A percentile compares a stretch with the other conserved stretches of the same genome.
Evolutionary conservation across 1,140 invertebrate genomes (phyloP).

Genomic region (Zaprionus lachaisei): DNA sequence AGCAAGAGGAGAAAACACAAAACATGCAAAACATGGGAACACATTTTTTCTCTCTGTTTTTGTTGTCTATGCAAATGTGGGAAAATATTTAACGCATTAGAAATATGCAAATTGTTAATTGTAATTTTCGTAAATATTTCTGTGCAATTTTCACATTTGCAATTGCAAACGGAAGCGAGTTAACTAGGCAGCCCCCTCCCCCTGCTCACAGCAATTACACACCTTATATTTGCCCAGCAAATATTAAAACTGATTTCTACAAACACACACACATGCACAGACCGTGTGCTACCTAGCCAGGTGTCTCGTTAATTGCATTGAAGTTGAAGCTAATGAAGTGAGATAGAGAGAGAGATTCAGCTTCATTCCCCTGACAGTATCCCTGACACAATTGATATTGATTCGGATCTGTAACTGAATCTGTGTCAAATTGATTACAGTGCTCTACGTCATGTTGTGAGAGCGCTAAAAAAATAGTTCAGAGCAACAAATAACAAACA

Average conservation of each 20-base stretch:
- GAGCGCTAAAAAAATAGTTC: slow-evolving; percentile 21
- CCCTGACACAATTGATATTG: slow-evolving; percentile 59
- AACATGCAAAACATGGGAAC: slow-evolving; percentile 57
- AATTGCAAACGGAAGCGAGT: slow-evolving; percentile 38
- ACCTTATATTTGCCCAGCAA: slow-evolving; percentile 27
- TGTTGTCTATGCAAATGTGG: slow-evolving; percentile 62
- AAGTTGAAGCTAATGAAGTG: neutral
- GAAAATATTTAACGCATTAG: slow-evolving; percentile 57
- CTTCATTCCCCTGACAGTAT: slow-evolving; percentile 34
- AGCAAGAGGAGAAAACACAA: slow-evolving; percentile 25
- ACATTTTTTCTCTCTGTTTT: slow-evolving; percentile 35
- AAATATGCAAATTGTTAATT: slow-evolving; percentile 36
- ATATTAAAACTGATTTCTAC: slow-evolving; percentile 49
- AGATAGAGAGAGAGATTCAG: neutral
- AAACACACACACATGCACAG: neutral
- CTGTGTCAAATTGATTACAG: slow-evolving; percentile 77
- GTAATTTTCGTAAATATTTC: slow-evolving; percentile 27
- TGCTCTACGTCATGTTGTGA: slow-evolving; percentile 38
- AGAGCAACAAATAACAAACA: slow-evolving; percentile 26
- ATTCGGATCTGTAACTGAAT: slow-evolving; percentile 60
- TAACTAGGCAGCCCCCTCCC: slow-evolving; percentile 23
- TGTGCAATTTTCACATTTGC: slow-evolving; percentile 10
- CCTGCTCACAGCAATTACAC: neutral
- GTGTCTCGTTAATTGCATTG: slow-evolving; percentile 45
- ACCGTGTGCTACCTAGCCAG: neutral